A percentile compares a stretch with the other conserved stretches of the same genome.
Conservation (phyloP, 1,140 invertebrate species). For the Drosophila leontia region DNA sequence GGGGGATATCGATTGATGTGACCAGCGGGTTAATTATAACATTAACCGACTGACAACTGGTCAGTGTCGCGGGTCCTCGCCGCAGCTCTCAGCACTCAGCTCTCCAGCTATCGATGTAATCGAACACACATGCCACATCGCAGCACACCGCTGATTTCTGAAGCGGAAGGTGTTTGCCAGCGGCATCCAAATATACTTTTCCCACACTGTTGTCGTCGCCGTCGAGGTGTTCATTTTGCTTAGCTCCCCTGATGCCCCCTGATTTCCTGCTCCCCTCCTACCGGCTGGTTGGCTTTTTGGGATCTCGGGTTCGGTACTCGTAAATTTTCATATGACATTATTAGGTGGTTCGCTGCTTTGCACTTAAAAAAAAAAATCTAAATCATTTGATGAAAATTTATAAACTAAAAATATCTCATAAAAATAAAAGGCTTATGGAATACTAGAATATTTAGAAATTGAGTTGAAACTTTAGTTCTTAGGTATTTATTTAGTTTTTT, state of each 20-base stretch:
- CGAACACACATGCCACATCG: conserved; percentile 33
- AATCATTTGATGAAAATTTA: background rate
- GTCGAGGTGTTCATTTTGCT: conserved; percentile 41
- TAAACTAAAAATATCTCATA: background rate
- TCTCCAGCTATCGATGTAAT: conserved; percentile 25
- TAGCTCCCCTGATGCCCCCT: conserved; percentile 9
- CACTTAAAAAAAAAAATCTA: conserved; percentile 5
- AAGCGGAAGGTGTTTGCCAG: conserved; percentile 77
- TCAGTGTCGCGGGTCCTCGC: conserved; percentile 47
- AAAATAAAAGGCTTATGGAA: too few species aligned
- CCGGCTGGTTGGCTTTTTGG: conserved; percentile 5
- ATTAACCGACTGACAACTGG: conserved; percentile 77
- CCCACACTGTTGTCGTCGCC: conserved; percentile 29
- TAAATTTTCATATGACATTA: conserved; percentile 78
- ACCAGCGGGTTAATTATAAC: conserved; percentile 75
- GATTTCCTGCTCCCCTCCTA: background rate
- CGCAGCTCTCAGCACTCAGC: background rate
- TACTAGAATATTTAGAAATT: background rate
- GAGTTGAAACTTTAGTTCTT: background rate
- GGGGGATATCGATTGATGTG: conserved; percentile 43
- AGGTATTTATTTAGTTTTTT: background rate
- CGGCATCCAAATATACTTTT: conserved; percentile 76
- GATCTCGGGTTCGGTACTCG: conserved; percentile 57
- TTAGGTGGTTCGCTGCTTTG: conserved; percentile 73
- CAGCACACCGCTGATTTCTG: conserved; percentile 70